Conservation (phyloP, 2,113 vertebrate genomes). For the Calonectris borealis region DNA sequence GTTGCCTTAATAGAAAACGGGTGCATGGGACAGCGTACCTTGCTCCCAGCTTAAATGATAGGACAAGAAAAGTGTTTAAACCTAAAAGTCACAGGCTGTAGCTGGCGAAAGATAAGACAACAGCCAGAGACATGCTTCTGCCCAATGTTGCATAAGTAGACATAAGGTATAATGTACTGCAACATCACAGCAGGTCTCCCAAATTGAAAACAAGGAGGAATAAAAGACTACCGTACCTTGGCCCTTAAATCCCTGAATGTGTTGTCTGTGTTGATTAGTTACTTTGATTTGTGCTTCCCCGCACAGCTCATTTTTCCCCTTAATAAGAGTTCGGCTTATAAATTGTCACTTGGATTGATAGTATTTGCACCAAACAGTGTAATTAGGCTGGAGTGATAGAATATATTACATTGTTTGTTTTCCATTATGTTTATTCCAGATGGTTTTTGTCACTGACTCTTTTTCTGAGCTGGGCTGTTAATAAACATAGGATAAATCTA, state of each 20-base stretch:
- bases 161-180: background rate
- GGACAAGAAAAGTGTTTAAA: background rate
- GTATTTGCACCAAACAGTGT: slow-evolving; percentile 48
- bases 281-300: slow-evolving; percentile 53
- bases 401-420: slow-evolving; percentile 64
- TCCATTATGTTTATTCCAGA: slow-evolving; percentile 66
- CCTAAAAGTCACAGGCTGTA: background rate
- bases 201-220: slow-evolving; percentile 50
- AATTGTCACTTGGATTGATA: slow-evolving; percentile 55
- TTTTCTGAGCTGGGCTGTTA: slow-evolving; percentile 37
- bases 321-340: slow-evolving; percentile 52
- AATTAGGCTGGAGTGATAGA: slow-evolving; percentile 48
- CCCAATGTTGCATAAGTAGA: background rate
- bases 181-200: slow-evolving; percentile 44
- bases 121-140: background rate
- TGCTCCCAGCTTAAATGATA: background rate
- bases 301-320: slow-evolving; percentile 45
- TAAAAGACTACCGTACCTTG: slow-evolving; percentile 36
- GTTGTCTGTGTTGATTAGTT: slow-evolving; percentile 54
- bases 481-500: slow-evolving; percentile 54
- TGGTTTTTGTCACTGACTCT: slow-evolving; percentile 56
- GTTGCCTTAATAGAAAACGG: background rate
- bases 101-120: background rate
- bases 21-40: background rate
- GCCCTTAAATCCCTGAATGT: slow-evolving; percentile 52